Evolutionary conservation across 2,113 vertebrate species (phyloP), one percentile per base, ranked within the genome.

Genomic region (Lasiurus borealis): DNA sequence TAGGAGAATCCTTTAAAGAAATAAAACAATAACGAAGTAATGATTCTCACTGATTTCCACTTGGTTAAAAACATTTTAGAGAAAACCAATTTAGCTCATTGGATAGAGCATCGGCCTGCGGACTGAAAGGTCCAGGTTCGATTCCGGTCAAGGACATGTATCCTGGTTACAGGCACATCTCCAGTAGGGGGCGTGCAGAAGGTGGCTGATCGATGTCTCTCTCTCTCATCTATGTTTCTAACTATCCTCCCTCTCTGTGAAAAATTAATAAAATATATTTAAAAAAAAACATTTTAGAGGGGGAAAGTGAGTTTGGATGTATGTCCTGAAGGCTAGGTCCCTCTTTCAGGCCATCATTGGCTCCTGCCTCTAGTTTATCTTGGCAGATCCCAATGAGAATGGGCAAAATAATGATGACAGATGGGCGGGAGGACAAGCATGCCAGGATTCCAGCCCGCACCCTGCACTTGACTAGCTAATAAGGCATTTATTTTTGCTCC

Each of bases 351-450:
- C 80, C 78, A 94, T 83, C 27, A 5, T 5, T 92, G 94, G 75
- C 92, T 81, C 68, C 72, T n/a, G 8, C 88, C 34, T 82, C 13
- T 59, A 31, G 34, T 91, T 93, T 44, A 19, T 92, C 73, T 76
- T 93, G 96, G 92, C 88, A 85, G 73, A 64, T 88, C 94, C 69
- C 27, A 73, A 48, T 76, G 66, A 34, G 12, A 82, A 72, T 64
- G 50, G 89, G 46, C 89, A 96, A 29, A 92, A 48, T 93, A 88
- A 94, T 86, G 34, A 77, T 48, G 94, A 93, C 97, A 98, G 96
- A 95, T 95, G 84, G 85, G 46, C 6, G 6, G 3, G 48, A 29
- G 48, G 72, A 62, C 1, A 82, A 31, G 27, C 40, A 8, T 27
- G 73, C 72, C 89, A 95, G 72, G n/a, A 87, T 57, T 88, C n/a